These are phyloP conservation scores for Phortica okadai DNA, from an alignment of 2,888 invertebrate genomes.

Conservation along the genomic window DNA sequence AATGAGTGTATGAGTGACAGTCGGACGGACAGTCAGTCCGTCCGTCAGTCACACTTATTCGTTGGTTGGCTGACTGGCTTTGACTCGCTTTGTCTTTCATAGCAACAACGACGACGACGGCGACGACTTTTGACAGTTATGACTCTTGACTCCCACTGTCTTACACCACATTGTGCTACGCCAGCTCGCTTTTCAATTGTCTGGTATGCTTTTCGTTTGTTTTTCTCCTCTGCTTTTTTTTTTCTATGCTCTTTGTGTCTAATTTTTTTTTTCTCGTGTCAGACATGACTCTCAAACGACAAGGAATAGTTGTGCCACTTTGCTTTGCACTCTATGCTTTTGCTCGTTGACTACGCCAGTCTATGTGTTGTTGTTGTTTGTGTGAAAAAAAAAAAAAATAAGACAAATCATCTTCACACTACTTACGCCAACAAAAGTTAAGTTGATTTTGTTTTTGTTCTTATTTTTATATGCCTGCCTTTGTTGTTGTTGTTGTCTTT, in stretches of 20 bases:
- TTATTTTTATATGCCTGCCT: neutral
- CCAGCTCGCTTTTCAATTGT: too few species aligned
- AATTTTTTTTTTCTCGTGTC: too few species aligned
- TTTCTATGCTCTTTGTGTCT: neutral
- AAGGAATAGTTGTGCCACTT: neutral
- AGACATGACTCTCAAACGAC: slow-evolving; percentile 12
- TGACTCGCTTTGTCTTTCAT: neutral
- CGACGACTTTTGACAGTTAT: slow-evolving; percentile 13
- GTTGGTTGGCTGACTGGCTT: neutral
- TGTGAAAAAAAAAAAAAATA: neutral
- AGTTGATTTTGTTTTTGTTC: neutral
- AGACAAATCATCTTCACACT: neutral
- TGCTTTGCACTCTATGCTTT: neutral
- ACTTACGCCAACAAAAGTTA: neutral
- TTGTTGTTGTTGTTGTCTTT: neutral
- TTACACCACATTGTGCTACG: too few species aligned
- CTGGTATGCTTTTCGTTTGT: too few species aligned
- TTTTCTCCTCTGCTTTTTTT: neutral
- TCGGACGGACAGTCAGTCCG: neutral
- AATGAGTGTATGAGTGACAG: neutral
- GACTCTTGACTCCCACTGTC: slow-evolving; percentile 26
- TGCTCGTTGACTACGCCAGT: neutral
- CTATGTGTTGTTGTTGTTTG: too few species aligned
- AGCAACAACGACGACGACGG: neutral
- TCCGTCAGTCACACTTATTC: neutral